Percentiles rank a stretch among this genome's conserved stretches.
These are phyloP conservation scores for Misgurnus anguillicaudatus DNA, from an alignment of 2,113 vertebrate species.

Conservation along the genomic window DNA sequence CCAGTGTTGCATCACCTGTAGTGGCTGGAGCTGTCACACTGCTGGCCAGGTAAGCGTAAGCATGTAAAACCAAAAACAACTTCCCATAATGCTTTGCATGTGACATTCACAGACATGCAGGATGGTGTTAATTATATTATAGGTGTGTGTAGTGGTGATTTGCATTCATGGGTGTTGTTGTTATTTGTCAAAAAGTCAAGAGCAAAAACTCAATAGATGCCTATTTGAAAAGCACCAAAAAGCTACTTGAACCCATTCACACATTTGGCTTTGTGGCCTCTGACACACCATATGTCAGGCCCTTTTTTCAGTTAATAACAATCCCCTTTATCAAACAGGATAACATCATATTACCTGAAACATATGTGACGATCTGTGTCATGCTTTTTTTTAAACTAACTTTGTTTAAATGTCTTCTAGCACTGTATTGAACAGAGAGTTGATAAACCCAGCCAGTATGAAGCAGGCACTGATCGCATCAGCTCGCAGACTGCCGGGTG, in stretches of 20 bases:
- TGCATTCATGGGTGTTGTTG: no score
- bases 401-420: slow-evolving; percentile 62
- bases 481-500: slow-evolving; percentile 92
- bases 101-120: not conserved
- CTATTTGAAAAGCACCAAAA: no score
- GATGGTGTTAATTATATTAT: no score
- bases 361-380: not conserved
- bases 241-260: not conserved
- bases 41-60: slow-evolving; percentile 82
- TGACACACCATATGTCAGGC: not conserved
- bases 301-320: slow-evolving; percentile 10
- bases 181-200: no score
- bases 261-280: not conserved
- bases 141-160: no score
- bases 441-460: slow-evolving; percentile 98
- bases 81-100: not conserved
- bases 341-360: not conserved
- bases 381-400: not conserved
- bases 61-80: no score
- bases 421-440: slow-evolving; percentile 90
- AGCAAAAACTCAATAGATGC: no score
- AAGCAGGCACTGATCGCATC: slow-evolving; percentile 97
- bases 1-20: slow-evolving; percentile 97
- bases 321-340: not conserved
- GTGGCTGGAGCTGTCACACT: slow-evolving; percentile 95